Conservation (phyloP, 2,797 vertebrate genomes). For the Falco biarmicus region DNA sequence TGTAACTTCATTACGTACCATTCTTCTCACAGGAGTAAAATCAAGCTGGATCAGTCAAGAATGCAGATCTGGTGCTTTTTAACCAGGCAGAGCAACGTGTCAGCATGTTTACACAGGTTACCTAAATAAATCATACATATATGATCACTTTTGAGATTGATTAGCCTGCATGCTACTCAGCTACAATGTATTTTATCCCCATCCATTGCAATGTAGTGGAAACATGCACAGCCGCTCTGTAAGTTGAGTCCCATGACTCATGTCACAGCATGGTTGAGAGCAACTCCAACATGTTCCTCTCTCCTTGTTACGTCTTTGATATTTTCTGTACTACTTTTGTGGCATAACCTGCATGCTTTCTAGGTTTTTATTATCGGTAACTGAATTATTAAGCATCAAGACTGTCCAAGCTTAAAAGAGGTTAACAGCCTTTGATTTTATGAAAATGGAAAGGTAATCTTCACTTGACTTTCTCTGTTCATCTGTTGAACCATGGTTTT, state of each 20-base stretch:
- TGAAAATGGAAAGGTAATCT: not conserved
- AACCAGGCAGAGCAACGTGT: slow-evolving; percentile 80
- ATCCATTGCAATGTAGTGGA: slow-evolving; percentile 72
- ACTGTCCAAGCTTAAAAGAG: not conserved
- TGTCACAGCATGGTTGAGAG: slow-evolving; percentile 70
- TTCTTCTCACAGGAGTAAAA: slow-evolving; percentile 84
- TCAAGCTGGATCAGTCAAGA: slow-evolving; percentile 77
- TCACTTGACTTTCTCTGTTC: not conserved
- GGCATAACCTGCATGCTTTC: slow-evolving; percentile 72
- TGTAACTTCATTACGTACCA: slow-evolving; percentile 71
- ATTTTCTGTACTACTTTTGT: slow-evolving; percentile 54
- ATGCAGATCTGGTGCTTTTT: slow-evolving; percentile 79
- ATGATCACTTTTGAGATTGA: slow-evolving; percentile 73
- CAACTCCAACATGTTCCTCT: slow-evolving; percentile 40
- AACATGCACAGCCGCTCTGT: slow-evolving; percentile 38
- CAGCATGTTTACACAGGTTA: slow-evolving; percentile 81
- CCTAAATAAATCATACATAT: slow-evolving; percentile 71
- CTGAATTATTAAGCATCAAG: slow-evolving; percentile 44
- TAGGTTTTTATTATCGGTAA: slow-evolving; percentile 28
- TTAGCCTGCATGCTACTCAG: slow-evolving; percentile 79
- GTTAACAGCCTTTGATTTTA: slow-evolving; percentile 14
- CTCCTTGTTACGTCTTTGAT: slow-evolving; percentile 35
- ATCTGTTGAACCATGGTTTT: not conserved
- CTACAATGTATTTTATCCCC: slow-evolving; percentile 69
- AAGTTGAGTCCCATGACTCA: slow-evolving; percentile 54